Evolutionary conservation across 2,888 invertebrate genomes (phyloP).

Genomic region (Herminia tarsipennalis): DNA sequence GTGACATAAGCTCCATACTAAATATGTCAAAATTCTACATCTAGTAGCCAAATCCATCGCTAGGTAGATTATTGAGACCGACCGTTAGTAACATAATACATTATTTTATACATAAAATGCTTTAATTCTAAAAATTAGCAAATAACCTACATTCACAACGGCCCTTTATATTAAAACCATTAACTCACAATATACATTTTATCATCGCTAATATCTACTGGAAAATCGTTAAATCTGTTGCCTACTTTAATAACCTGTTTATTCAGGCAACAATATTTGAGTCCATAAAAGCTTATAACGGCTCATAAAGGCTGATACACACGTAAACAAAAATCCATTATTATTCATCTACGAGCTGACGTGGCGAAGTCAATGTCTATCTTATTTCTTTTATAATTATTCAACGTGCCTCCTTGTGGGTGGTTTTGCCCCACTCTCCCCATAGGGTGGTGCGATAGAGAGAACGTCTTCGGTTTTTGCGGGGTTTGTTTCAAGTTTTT

Average conservation of each 20-base stretch:
- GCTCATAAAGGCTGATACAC: conserved; percentile 70
- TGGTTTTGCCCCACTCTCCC: conserved; percentile 52
- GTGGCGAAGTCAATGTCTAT: conserved; percentile 84
- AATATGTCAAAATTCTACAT: no score
- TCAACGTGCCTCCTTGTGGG: conserved; percentile 69
- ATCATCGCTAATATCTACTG: conserved; percentile 29
- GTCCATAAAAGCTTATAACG: conserved; percentile 63
- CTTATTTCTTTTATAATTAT: conserved; percentile 86
- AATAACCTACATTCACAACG: background rate
- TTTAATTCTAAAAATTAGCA: background rate
- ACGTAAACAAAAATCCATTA: conserved; percentile 82
- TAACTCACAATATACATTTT: conserved; percentile 27
- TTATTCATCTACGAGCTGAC: conserved; percentile 83
- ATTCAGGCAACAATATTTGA: conserved; percentile 63
- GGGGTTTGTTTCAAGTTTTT: conserved; percentile 86
- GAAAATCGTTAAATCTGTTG: conserved; percentile 44
- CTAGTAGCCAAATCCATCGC: no score
- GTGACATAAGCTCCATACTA: no score
- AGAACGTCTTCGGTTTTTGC: conserved; percentile 85
- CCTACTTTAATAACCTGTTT: conserved; percentile 63
- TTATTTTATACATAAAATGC: background rate
- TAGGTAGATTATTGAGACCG: no score
- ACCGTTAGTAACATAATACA: no score
- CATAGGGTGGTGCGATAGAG: conserved; percentile 63
- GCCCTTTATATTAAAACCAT: conserved; percentile 14